phyloP scores from a whole-genome alignment of 2,113 vertebrate species.

The Camarhynchus parvulus region DNA sequence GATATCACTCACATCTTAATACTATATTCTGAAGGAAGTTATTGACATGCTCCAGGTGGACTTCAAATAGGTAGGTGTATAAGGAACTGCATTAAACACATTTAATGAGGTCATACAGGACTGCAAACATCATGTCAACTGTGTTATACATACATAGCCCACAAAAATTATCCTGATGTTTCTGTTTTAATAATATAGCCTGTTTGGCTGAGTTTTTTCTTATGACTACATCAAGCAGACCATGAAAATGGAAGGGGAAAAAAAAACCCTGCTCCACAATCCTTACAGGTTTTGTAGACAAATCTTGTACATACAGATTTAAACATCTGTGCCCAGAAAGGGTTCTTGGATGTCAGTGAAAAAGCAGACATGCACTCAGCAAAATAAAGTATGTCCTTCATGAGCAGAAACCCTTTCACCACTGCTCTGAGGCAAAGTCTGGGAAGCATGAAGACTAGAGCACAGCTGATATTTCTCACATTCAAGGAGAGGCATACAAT shows the following conservation, averaged over 20 bases:
- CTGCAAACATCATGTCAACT: not conserved
- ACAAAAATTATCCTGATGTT: not conserved
- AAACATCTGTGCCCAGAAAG: not conserved
- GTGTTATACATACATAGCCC: not conserved
- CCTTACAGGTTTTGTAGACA: not conserved
- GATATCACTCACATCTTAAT: not conserved
- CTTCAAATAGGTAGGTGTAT: not conserved
- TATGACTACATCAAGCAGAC: not conserved
- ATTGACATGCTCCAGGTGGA: not conserved
- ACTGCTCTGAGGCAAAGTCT: not conserved
- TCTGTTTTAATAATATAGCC: not conserved
- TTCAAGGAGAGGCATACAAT: not conserved
- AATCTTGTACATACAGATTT: not conserved
- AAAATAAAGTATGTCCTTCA: not conserved
- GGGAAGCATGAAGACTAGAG: not conserved
- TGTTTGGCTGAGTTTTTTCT: not conserved
- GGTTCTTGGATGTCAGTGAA: not conserved
- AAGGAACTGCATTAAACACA: not conserved
- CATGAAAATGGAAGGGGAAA: not conserved
- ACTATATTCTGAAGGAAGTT: not conserved
- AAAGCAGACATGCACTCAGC: fast-evolving
- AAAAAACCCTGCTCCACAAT: not conserved
- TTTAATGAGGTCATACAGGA: not conserved
- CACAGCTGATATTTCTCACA: not conserved
- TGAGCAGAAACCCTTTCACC: not conserved